Evolutionary conservation across 2,888 invertebrate species (phyloP), one percentile per base, ranked within the genome.

Genomic region (Creontiades dilutus): DNA sequence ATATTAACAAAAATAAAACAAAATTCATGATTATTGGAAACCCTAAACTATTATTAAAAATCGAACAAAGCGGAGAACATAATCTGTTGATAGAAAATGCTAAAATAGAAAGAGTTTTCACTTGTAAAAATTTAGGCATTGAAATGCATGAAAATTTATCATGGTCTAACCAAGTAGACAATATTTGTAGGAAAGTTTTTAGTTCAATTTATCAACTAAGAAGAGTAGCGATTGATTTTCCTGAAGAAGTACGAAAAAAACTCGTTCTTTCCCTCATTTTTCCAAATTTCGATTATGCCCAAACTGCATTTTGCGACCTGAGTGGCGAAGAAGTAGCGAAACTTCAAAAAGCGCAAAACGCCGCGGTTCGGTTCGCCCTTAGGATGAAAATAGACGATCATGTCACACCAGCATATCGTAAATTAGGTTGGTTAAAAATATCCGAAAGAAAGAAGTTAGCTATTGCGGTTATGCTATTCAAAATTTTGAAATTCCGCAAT

Each of bases 301-400:
- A 28, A 14, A 37, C 37, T 57, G 85, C 85, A 13, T 28, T 61
- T n/a, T 61, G 61, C 28, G 85, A 85, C 27, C 16, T 85, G 46
- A 61, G 61, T 37, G 46, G 28, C 16, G 61, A 61, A 13, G 57
- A 61, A 12, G 5, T 85, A 3, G 57, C 14, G 1, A 85, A 61
- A 23, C 46, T 85, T 9, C 85, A 85, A 23, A 85, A 23, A 57
- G 85, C 85, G 7, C 85, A 85, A 27, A 85, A 85, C 37, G 85
- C 85, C 19, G 82, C 82, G 27, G 11, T 80, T 46, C 27, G n/a
- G n/a, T n/a, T n/a, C n/a, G n/a, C n/a, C n/a, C n/a, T n/a, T 27
- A n/a, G n/a, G n/a, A n/a, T 82, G 16, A 37, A 23, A 27, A 16
- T 82, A 7, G 23, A 19, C 19, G 55, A 48, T 4, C 52, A 52